These are phyloP conservation scores for Tricholauxania praeusta DNA, from an alignment of 2,888 invertebrate genomes.

Conservation along the genomic window DNA sequence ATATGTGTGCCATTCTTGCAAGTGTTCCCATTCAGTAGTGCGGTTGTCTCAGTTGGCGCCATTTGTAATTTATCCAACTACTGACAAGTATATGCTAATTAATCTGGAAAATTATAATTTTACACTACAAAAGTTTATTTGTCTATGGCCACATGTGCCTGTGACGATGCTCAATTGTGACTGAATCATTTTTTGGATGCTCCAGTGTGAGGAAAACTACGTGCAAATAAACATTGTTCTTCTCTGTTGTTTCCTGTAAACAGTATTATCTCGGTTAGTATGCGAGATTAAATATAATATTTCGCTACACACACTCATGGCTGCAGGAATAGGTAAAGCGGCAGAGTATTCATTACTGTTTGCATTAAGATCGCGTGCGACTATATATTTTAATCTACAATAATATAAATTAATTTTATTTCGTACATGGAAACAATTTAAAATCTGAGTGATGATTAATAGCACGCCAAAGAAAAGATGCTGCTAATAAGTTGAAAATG, in stretches of 20 bases:
- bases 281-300: conserved; percentile 15
- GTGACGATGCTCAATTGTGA: background rate
- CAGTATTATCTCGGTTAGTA: conserved; percentile 58
- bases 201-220: conserved; percentile 2
- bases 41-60: conserved; percentile 56
- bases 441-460: too few relatives aligned
- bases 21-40: conserved; percentile 49
- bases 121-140: conserved; percentile 36
- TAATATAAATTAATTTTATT: too few relatives aligned
- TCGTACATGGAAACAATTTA: too few relatives aligned
- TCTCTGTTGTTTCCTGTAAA: conserved; percentile 56
- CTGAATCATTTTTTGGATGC: background rate
- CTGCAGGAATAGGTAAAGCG: too few relatives aligned
- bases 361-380: too few relatives aligned
- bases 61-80: conserved; percentile 46
- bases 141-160: background rate
- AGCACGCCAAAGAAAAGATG: too few relatives aligned
- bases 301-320: too few relatives aligned
- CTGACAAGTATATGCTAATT: conserved; percentile 24
- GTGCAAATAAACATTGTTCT: background rate
- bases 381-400: too few relatives aligned
- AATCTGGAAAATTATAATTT: conserved; percentile 38
- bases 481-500: too few relatives aligned
- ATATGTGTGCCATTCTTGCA: conserved; percentile 50
- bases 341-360: too few relatives aligned